Conservation (phyloP, 2,797 vertebrate species). For the Rhinogobio ventralis region DNA sequence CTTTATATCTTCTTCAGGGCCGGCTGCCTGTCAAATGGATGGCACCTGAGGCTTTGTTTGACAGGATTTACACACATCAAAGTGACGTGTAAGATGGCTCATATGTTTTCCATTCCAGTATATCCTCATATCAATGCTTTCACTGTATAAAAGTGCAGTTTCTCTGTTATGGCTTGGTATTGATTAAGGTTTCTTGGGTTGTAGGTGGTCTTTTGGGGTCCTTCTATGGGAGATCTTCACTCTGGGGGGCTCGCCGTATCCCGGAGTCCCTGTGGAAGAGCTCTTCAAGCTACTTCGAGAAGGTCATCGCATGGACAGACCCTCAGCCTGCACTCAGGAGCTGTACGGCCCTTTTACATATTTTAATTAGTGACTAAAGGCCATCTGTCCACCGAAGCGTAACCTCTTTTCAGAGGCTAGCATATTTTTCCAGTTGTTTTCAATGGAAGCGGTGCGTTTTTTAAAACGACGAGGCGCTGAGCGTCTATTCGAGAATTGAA, state of each 20-base stretch:
- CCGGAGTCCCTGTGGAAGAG: constrained; percentile 95
- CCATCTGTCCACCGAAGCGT: background rate
- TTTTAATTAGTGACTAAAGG: background rate
- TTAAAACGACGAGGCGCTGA: background rate
- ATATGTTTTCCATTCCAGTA: background rate
- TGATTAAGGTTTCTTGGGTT: constrained; percentile 25
- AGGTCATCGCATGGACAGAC: constrained; percentile 98
- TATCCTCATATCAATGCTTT: background rate
- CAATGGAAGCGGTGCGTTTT: background rate
- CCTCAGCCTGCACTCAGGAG: constrained; percentile 95
- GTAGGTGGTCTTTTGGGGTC: constrained; percentile 98
- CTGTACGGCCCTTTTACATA: constrained; percentile 82
- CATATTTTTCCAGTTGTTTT: background rate
- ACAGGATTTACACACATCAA: constrained; percentile 97
- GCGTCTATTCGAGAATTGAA: too few species aligned
- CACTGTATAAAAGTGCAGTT: background rate
- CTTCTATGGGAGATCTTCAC: constrained; percentile 99
- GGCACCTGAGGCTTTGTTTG: constrained; percentile 96
- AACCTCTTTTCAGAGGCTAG: background rate
- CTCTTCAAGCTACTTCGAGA: constrained; percentile 98
- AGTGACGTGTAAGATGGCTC: constrained; percentile 93
- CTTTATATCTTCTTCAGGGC: constrained; percentile 77
- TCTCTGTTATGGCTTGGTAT: background rate
- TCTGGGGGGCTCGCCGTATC: constrained; percentile 95
- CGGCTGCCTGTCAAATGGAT: constrained; percentile 99